Evolutionary conservation across 2,888 invertebrate species (phyloP), one percentile per base, ranked within the genome.

Genomic region (Lutraria lutraria): DNA sequence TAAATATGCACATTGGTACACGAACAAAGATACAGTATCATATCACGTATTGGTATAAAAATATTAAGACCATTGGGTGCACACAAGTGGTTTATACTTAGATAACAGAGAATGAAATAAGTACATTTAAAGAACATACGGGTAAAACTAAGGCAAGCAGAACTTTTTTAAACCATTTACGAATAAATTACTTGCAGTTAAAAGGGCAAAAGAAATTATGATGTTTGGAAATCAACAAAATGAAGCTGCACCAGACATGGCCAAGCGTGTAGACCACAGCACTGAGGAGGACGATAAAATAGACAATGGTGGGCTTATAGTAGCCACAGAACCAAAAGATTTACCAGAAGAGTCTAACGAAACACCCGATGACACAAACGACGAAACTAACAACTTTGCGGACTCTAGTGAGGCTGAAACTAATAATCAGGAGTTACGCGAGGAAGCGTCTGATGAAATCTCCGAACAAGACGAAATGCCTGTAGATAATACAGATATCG

Each of bases 201-300:
- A 94, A 88, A 87, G 93, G 31, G 93, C 94, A 8, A 88, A 94
- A 86, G 94, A 94, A 85, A 79, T 89, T 34, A 91, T 93, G 79
- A 91, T 93, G 88, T 94, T 90, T 88, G 93, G 92, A 16, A 94
- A 94, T 83, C 92, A 94, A 87, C 93, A 94, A 84, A 93, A 94
- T 81, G 90, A 92, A 21, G 87, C 81, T 0, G 56, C 43, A 34
- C 72, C 84, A 72, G 85, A 88, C 15, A 89, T 80, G 34, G 54
- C 56, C 19, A 93, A 93, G 81, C 63, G 91, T 52, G 85, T 76
- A 16, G 88, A 88, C 31, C 88, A 88, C 29, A 43, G 68, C 10
- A 76, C 31, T 76, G 76, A 56, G 21, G 34, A 56, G 21, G 85
- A 79, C 1, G 68, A 81, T 19, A 31, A 79, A 54, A 25, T 84